Evolutionary conservation across 1,140 invertebrate species (phyloP).

Genomic region (Anagrus nilaparvatae): DNA sequence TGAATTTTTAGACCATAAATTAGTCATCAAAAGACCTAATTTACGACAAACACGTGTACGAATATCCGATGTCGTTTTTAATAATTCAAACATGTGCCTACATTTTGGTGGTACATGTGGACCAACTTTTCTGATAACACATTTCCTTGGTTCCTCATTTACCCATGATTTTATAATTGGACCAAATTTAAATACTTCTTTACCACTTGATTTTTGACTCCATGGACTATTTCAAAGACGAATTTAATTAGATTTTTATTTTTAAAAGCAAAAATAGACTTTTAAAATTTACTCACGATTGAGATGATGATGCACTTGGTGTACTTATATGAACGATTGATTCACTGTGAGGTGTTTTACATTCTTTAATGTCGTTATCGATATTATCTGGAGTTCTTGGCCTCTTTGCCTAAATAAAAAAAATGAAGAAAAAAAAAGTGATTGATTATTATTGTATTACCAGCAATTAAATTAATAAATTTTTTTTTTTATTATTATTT

Average conservation of each 20-base stretch:
- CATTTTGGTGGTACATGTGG: constrained; percentile 27
- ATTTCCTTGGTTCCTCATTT: constrained; percentile 12
- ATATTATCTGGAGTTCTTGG: constrained; percentile 14
- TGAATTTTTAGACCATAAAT: constrained; percentile 5
- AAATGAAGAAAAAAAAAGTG: constrained; percentile 10
- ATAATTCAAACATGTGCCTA: constrained; percentile 46
- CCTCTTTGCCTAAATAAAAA: constrained; percentile 18
- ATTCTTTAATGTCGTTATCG: too few relatives aligned
- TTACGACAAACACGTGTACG: constrained; percentile 39
- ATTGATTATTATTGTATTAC: too few relatives aligned
- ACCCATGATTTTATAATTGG: constrained; percentile 24
- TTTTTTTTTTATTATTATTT: too few relatives aligned
- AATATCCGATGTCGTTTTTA: constrained; percentile 36
- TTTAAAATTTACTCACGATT: too few relatives aligned
- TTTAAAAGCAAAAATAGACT: too few relatives aligned
- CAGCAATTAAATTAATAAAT: too few relatives aligned
- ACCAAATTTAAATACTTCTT: constrained; percentile 24
- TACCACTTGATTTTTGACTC: constrained; percentile 24
- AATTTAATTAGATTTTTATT: too few relatives aligned
- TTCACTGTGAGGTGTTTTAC: too few relatives aligned
- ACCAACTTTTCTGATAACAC: constrained; percentile 17
- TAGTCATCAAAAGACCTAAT: constrained; percentile 27
- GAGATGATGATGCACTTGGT: too few relatives aligned
- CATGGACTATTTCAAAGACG: too few relatives aligned
- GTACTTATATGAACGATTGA: too few relatives aligned